Evolutionary conservation across 2,113 vertebrate species (phyloP), one percentile per base, ranked within the genome.

Genomic region (Phycodurus eques): DNA sequence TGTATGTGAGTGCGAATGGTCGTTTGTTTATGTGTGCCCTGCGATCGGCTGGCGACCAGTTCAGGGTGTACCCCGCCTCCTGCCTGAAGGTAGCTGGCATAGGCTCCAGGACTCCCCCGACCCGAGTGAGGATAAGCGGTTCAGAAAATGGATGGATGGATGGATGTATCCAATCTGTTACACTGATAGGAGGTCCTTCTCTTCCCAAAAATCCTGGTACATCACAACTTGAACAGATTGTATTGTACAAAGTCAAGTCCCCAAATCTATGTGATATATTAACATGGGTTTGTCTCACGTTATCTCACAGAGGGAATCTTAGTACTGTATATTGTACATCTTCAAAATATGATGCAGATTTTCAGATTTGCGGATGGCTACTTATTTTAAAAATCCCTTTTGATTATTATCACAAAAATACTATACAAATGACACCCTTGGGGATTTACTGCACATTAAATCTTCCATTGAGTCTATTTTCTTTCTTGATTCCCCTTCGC

Each of bases 401-500:
- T 64, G 67, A 70, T 67, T 67, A 44, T 60, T 56, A 12, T 8
- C 17, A 59, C 20, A 53, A 51, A 39, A 70, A 2, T 12, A 14
- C 14, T 57, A 44, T 64, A 19, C 5, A 65, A 22, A 56, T 0
- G 54, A 68, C n/a, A 74, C 73, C 49, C 61, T 17, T n/a, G 65
- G 68, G 67, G 73, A 66, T 78, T 75, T 22, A 15, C 20, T 74
- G 44, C 73, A 70, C 66, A 76, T 56, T 80, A 71, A 51, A 79
- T 80, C 72, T 74, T 43, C 31, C 72, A 69, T 80, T 74, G 42
- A 14, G 53, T 75, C 68, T 22, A 59, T 39, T 81, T 75, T 80
- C 60, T 79, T 64, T 72, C 66, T 62, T n/a, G 15, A 53, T 68
- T 56, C 53, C 10, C 20, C 73, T 77, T 80, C 54, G 1, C 11